Conservation (phyloP, 2,113 vertebrate genomes). For the Ornithorhynchus anatinus region DNA sequence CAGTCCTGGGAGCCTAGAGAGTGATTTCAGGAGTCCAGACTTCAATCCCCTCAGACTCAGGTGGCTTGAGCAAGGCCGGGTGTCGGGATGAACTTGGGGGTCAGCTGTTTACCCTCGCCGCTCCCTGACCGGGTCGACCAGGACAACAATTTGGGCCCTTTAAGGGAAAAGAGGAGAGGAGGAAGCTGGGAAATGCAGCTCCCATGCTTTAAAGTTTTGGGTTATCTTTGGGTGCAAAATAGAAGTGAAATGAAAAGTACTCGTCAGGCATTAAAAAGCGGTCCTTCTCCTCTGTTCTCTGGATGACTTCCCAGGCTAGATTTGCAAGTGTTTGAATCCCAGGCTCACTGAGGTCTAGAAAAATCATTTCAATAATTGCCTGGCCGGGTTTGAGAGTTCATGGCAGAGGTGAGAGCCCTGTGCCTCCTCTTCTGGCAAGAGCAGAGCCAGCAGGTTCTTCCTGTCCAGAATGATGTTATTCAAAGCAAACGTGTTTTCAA, state of each 20-base stretch:
- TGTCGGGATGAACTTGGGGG: no score
- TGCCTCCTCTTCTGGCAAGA: neutral
- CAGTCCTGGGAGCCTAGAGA: no score
- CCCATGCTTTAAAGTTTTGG: slow-evolving; percentile 16
- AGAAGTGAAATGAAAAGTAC: slow-evolving; percentile 23
- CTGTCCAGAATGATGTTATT: neutral
- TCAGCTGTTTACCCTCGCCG: neutral
- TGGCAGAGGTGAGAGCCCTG: neutral
- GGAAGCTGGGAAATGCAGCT: neutral
- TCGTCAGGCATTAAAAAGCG: slow-evolving; percentile 20
- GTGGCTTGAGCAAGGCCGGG: no score
- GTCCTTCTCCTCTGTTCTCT: neutral
- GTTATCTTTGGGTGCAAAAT: neutral
- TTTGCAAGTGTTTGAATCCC: slow-evolving; percentile 32
- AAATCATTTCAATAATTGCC: slow-evolving; percentile 32
- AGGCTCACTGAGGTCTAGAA: slow-evolving; percentile 2
- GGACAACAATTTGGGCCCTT: neutral
- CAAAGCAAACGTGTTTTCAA: neutral
- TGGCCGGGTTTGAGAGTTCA: neutral
- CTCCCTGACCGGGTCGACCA: neutral
- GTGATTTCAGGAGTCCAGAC: no score
- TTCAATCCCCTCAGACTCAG: no score
- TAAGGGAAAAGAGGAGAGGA: neutral
- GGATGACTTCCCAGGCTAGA: neutral
- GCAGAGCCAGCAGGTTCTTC: neutral